Evolutionary conservation across 2,888 invertebrate species (phyloP), one percentile per base, ranked within the genome.

Genomic region (Entomobrya proxima): DNA sequence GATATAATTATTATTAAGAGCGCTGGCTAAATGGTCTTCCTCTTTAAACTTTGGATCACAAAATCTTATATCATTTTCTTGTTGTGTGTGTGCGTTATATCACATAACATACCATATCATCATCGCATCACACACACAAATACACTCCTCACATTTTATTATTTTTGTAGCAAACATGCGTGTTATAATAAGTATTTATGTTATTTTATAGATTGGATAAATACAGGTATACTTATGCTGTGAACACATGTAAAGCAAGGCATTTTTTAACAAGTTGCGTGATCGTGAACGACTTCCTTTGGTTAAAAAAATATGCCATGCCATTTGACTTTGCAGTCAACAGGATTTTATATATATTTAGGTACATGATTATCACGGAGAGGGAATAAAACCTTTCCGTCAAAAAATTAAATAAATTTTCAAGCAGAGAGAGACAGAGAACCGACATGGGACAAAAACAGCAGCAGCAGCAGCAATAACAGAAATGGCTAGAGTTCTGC

Each of bases 311-410:
- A 40, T 40, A 72, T 52, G 24, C 55, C 24, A 82, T 82, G 69
- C 74, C 74, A 55, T 58, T 75, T 61, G 52, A 50, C 64, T 75
- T 32, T 77, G 77, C 52, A 55, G 21, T 11, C 75, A 75, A 47
- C 52, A 83, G 55, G 35, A 37, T 15, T 58, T 74, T 21, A 50
- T 47, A 18, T 2, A n/a, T n/a, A n/a, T n/a, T n/a, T n/a, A n/a
- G n/a, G 32, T 40, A 44, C 32, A 75, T 72, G n/a, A 47, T 67
- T 52, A 52, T 37, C 24, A 55, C 7, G 55, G 74, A n/a, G n/a
- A n/a, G n/a, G n/a, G n/a, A n/a, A n/a, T n/a, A 85, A 86, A 87
- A 85, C 88, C 88, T 89, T 89, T 86, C 87, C 89, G 88, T 89
- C 88, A 89, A 86, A 87, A 74, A 81, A 81, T 44, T 1, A 50